Base-by-base conservation (phyloP, 2,888 invertebrate genomes). In the Drosophila paramelanica region DNA sequence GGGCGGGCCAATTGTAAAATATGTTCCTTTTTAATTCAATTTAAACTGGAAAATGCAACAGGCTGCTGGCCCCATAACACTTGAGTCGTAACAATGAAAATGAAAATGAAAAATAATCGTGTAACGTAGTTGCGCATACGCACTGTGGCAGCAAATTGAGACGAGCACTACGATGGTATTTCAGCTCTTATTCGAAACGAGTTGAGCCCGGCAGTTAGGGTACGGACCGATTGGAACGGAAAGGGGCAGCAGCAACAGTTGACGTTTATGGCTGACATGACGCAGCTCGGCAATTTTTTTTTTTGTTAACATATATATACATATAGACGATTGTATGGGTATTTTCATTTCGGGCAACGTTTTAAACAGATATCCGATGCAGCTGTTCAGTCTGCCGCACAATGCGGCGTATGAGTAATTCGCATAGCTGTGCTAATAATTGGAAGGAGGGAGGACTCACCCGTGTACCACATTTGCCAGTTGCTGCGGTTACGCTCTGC, bases 61-160 rank as follows among this genome's bases (percentile, higher is more conserved):
- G 83, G 75, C 82, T 77, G 85, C 43, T 33, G 42, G 56, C 62
- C 45, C 49, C 74, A 77, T 72, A 77, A 72, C 83, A 68, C 79
- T 81, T 66, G 59, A 53, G 68, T 52, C 73, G 74, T 86, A 86
- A 83, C 83, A 85, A 83, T 83, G 73, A 83, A 74, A 71, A 82
- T 78, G 74, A 79, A 78, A 75, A 80, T 80, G 82, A 83, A 83
- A 83, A 82, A 71, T 86, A 86, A 83, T 76, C 86, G 71, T 86
- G 78, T 82, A 52, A 76, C 72, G 68, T 80, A 85, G 80, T 86
- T 80, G 72, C 71, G 81, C 79, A 81, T 79, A 81, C 81, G 79
- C 84, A 79, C 50, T 62, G 64, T 62, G 64, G 66, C 73, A 67
- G 60, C 77, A 82, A 82, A 82, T 82, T 77, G 85, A 79, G 73